phyloP scores from a whole-genome alignment of 2,797 vertebrate species.

The Sebastes miniatus region DNA sequence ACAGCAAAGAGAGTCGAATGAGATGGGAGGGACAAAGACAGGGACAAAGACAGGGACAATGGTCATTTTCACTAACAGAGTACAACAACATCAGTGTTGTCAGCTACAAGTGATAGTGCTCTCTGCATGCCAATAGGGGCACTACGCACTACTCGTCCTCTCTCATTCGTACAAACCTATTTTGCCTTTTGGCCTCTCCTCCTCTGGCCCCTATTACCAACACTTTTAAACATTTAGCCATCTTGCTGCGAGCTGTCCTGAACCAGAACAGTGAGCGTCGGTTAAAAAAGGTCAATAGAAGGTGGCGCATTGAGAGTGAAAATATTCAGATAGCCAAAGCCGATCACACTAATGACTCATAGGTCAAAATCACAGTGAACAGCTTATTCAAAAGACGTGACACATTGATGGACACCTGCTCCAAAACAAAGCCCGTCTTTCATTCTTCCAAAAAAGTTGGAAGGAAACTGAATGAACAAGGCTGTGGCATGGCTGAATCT shows the following conservation, averaged over 20 bases:
- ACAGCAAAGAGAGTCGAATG: not conserved
- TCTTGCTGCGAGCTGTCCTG: not conserved
- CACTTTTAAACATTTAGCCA: not conserved
- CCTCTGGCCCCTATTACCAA: rapidly evolving
- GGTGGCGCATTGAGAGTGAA: not conserved
- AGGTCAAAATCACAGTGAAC: conserved; percentile 22
- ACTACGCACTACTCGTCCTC: not conserved
- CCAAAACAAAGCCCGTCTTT: not conserved
- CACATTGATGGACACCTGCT: conserved; percentile 14
- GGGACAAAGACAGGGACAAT: not conserved
- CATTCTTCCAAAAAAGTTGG: not conserved
- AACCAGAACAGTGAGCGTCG: not conserved
- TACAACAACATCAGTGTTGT: conserved; percentile 11
- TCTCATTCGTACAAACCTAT: not conserved
- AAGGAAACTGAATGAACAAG: not conserved
- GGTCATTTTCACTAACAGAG: conserved; percentile 14
- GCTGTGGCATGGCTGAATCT: not conserved
- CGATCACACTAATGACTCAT: conserved; percentile 35
- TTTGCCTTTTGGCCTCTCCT: not conserved
- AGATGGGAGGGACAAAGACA: not conserved
- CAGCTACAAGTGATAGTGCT: not conserved
- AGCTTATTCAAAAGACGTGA: conserved; percentile 8
- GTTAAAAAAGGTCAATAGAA: conserved; percentile 11
- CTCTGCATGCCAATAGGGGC: not conserved
- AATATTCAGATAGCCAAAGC: conserved; percentile 11